phyloP scores from a whole-genome alignment of 2,113 vertebrate species.

The Pterocles gutturalis region DNA sequence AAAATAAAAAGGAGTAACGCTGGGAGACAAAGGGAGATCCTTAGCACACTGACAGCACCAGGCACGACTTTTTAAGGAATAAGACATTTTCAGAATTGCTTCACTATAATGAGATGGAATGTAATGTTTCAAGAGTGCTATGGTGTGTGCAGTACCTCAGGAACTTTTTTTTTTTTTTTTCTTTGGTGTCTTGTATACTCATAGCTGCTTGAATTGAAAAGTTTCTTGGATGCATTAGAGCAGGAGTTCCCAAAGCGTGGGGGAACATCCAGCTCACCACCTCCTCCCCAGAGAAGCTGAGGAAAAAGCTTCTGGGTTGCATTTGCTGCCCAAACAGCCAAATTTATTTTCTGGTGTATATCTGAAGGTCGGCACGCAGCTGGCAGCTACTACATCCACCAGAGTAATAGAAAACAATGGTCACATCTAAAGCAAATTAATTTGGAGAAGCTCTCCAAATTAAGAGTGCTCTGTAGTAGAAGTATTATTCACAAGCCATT shows the following conservation, averaged over 20 bases:
- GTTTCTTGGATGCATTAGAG: not conserved
- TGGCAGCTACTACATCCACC: not conserved
- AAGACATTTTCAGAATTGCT: not conserved
- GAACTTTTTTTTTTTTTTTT: not conserved
- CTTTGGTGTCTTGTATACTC: not conserved
- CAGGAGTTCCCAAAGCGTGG: not conserved
- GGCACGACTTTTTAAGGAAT: fast-evolving
- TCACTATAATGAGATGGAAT: not conserved
- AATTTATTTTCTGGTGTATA: not conserved
- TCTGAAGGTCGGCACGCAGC: not conserved
- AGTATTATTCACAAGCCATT: slow-evolving; percentile 27
- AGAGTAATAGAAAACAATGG: not conserved
- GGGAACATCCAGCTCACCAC: not conserved
- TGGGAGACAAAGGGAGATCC: not conserved
- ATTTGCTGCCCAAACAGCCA: not conserved
- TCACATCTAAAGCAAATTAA: not conserved
- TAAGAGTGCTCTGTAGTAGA: not conserved
- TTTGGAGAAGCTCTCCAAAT: not conserved
- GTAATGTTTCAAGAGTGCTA: not conserved
- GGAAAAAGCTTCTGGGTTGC: not conserved
- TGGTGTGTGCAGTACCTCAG: not conserved
- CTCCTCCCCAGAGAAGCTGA: not conserved
- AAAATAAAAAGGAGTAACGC: not conserved
- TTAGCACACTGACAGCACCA: not conserved
- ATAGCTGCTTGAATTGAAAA: not conserved